Evolutionary conservation across 2,113 vertebrate species (phyloP).

Genomic region (Colossoma macropomum): DNA sequence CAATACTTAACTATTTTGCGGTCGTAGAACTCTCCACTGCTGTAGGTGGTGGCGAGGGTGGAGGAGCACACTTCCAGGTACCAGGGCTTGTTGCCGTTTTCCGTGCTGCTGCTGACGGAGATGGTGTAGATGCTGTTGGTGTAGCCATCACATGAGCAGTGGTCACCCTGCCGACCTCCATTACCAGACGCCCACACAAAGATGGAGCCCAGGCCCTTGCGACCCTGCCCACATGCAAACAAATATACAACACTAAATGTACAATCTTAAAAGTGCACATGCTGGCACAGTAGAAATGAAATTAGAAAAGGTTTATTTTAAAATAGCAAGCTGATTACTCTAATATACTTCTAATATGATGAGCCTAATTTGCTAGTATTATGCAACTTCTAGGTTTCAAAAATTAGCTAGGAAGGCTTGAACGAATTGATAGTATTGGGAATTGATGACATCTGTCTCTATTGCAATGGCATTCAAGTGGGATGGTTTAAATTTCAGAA

Average conservation of each 20-base stretch:
- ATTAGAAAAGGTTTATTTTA: not conserved
- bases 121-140: conserved; percentile 96
- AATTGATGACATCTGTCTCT: no score
- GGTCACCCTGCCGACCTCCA: conserved; percentile 86
- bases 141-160: conserved; percentile 93
- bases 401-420: no score
- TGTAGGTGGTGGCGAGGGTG: conserved; percentile 90
- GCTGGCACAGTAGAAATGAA: not conserved
- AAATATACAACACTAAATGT: not conserved
- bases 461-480: no score
- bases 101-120: conserved; percentile 91
- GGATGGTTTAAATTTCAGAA: no score
- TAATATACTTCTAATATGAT: no score
- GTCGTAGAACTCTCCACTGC: conserved; percentile 90
- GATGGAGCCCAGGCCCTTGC: conserved; percentile 90
- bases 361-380: no score
- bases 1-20: conserved; percentile 83
- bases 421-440: no score
- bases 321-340: no score
- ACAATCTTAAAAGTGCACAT: not conserved
- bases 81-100: conserved; percentile 91
- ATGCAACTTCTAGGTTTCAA: no score
- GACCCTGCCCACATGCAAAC: conserved; percentile 75
- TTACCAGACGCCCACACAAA: conserved; percentile 94
- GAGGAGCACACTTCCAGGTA: conserved; percentile 91